These are phyloP conservation scores for Andrena praecox DNA, from an alignment of 2,888 invertebrate genomes.

Conservation along the genomic window DNA sequence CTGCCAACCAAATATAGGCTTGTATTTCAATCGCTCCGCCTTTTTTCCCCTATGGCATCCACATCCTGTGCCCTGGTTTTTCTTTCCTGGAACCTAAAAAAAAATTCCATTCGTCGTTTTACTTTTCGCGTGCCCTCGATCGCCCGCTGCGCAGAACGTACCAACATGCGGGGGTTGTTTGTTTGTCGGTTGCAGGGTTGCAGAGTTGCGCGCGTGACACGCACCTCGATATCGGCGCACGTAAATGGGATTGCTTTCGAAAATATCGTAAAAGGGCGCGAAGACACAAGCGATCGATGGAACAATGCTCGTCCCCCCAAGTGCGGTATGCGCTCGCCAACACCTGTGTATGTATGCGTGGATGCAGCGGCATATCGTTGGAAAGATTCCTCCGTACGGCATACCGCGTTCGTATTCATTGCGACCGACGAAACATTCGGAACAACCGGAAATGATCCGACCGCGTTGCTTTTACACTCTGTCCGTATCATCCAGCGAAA, in stretches of 20 bases:
- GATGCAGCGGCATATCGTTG: constrained; percentile 34
- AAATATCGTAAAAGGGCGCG: constrained; percentile 49
- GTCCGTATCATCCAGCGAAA: not conserved
- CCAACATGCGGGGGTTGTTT: constrained; percentile 12
- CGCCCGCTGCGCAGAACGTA: constrained; percentile 19
- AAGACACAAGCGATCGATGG: constrained; percentile 40
- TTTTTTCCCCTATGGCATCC: not conserved
- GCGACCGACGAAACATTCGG: constrained; percentile 13
- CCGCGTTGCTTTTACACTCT: constrained; percentile 1
- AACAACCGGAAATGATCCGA: constrained; percentile 21
- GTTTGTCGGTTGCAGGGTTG: constrained; percentile 22
- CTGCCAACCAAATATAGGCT: constrained; percentile 22
- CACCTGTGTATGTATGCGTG: not conserved
- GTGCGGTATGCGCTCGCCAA: not conserved
- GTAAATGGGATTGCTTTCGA: constrained; percentile 55
- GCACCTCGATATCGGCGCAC: constrained; percentile 52
- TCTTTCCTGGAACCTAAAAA: not conserved
- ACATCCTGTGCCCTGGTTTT: not conserved
- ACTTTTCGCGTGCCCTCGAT: constrained; percentile 17
- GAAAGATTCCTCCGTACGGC: constrained; percentile 16
- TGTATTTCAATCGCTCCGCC: not conserved
- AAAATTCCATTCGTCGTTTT: constrained; percentile 20
- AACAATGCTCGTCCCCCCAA: constrained; percentile 5
- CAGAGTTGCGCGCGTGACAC: constrained; percentile 18
- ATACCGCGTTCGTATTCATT: constrained; percentile 22